Evolutionary conservation across 2,797 vertebrate genomes (phyloP).

Genomic region (Lacerta viridis): DNA sequence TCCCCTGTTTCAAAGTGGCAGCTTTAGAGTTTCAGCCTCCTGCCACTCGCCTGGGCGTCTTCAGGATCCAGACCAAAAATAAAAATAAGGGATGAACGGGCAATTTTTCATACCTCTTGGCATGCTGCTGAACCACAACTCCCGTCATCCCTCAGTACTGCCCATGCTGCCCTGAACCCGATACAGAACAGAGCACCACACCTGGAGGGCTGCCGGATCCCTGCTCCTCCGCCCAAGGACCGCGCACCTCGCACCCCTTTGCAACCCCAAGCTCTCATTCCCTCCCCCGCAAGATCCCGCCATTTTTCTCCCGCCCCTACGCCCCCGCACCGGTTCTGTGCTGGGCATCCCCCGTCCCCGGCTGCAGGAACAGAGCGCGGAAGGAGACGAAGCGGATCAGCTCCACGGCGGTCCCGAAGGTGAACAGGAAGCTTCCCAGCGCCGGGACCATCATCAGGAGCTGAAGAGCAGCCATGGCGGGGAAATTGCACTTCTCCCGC

Average conservation of each 20-base stretch:
- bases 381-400: conserved; percentile 91
- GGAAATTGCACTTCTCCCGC: conserved; percentile 29
- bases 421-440: conserved; percentile 85
- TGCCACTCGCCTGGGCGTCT: background rate
- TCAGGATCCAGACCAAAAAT: too few relatives aligned
- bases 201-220: background rate
- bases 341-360: conserved; percentile 29
- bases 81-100: too few relatives aligned
- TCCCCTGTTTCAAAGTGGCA: background rate
- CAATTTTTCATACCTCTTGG: too few relatives aligned
- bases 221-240: background rate
- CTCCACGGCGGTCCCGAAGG: conserved; percentile 88
- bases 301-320: background rate
- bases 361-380: conserved; percentile 82
- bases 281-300: too few relatives aligned
- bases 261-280: background rate
- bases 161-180: background rate
- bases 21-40: background rate
- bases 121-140: background rate
- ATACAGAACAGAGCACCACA: background rate
- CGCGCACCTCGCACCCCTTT: background rate
- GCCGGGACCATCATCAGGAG: conserved; percentile 77
- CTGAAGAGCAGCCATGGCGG: conserved; percentile 59
- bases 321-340: background rate
- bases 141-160: background rate